These are phyloP conservation scores for Emmelina monodactyla DNA, from an alignment of 2,888 invertebrate genomes.

Conservation along the genomic window DNA sequence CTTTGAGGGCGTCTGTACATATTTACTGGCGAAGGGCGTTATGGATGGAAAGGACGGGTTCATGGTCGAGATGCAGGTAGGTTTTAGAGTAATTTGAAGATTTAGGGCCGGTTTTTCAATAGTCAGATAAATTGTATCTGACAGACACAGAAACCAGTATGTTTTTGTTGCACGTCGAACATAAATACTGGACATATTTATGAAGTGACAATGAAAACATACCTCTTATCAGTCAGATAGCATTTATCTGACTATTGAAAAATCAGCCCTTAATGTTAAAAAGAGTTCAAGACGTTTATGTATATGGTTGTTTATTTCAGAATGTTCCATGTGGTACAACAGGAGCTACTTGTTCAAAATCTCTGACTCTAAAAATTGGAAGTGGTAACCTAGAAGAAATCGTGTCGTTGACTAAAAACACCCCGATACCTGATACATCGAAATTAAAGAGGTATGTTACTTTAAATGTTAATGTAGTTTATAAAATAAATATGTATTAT, in stretches of 20 bases:
- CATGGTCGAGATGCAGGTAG: conserved; percentile 77
- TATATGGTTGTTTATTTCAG: too few relatives aligned
- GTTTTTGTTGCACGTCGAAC: too few relatives aligned
- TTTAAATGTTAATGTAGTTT: background rate
- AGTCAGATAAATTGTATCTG: too few relatives aligned
- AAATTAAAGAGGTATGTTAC: conserved; percentile 43
- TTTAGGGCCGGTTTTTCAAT: too few relatives aligned
- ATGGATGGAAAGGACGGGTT: conserved; percentile 71
- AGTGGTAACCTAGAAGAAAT: conserved; percentile 65
- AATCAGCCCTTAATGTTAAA: too few relatives aligned
- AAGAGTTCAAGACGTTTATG: too few relatives aligned
- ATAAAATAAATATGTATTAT: too few relatives aligned
- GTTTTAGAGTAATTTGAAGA: conserved; percentile 3
- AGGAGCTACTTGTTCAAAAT: conserved; percentile 88
- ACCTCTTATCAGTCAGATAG: too few relatives aligned
- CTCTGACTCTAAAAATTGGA: conserved; percentile 73
- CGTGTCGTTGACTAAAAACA: conserved; percentile 69
- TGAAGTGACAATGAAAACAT: too few relatives aligned
- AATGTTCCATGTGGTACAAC: conserved; percentile 88
- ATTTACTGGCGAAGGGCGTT: conserved; percentile 79
- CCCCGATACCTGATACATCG: conserved; percentile 57
- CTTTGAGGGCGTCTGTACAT: conserved; percentile 90
- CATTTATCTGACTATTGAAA: too few relatives aligned
- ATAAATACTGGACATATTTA: too few relatives aligned
- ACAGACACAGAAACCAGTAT: too few relatives aligned